Conservation (phyloP, 2,113 vertebrate genomes). For the Larimichthys crocea region DNA sequence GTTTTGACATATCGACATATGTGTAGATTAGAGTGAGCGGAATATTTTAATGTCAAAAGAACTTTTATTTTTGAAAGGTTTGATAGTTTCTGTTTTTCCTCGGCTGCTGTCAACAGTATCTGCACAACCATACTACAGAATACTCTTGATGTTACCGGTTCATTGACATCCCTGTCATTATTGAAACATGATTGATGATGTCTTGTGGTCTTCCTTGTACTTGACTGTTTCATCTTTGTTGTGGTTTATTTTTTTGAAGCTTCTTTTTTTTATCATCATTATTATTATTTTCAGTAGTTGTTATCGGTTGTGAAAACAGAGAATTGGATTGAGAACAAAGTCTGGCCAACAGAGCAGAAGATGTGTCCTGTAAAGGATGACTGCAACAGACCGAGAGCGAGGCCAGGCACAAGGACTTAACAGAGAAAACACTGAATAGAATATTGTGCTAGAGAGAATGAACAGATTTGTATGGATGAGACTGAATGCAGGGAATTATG, state of each 20-base stretch:
- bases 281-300: background rate
- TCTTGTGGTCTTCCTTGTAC: constrained; percentile 29
- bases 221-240: constrained; percentile 13
- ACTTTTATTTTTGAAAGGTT: too few species aligned
- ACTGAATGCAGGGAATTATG: constrained; percentile 57
- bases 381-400: constrained; percentile 49
- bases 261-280: background rate
- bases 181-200: constrained; percentile 39
- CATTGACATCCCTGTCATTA: constrained; percentile 29
- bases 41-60: background rate
- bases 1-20: background rate
- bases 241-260: constrained; percentile 35
- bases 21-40: background rate
- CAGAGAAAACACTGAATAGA: constrained; percentile 55
- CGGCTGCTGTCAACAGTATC: background rate
- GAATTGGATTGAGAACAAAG: constrained; percentile 36
- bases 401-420: constrained; percentile 53
- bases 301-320: constrained; percentile 15
- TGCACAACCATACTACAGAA: background rate
- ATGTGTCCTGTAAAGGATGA: constrained; percentile 54
- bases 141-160: constrained; percentile 2
- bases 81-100: background rate
- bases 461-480: constrained; percentile 59
- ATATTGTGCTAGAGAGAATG: constrained; percentile 61
- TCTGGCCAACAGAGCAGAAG: constrained; percentile 49